These are phyloP conservation scores for Luperina nickerlii DNA, from an alignment of 2,888 invertebrate species.

Conservation along the genomic window DNA sequence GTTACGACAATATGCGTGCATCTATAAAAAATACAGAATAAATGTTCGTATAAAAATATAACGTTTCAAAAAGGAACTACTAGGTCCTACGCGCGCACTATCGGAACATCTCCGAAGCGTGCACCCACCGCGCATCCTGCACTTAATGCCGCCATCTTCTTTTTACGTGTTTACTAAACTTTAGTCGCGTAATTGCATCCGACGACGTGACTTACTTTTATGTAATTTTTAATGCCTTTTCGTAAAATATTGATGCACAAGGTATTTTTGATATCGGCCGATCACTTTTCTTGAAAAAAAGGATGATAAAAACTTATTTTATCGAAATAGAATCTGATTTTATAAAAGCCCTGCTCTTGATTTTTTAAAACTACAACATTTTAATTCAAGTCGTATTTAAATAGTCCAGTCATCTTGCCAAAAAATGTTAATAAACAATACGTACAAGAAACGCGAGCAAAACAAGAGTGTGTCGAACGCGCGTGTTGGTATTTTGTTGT, in stretches of 20 bases:
- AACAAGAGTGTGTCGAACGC: constrained; percentile 50
- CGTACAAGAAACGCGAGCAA: constrained; percentile 53
- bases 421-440: constrained; percentile 23
- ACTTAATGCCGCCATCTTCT: constrained; percentile 54
- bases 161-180: constrained; percentile 52
- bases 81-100: constrained; percentile 41
- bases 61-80: constrained; percentile 50
- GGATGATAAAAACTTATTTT: background rate
- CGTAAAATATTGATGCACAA: constrained; percentile 28
- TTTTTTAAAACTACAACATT: background rate
- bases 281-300: background rate
- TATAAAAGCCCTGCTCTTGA: background rate
- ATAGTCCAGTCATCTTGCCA: constrained; percentile 7
- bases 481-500: constrained; percentile 66
- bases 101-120: constrained; percentile 57
- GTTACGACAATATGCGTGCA: background rate
- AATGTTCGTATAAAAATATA: constrained; percentile 28
- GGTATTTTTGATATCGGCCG: constrained; percentile 26
- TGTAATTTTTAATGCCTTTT: constrained; percentile 27
- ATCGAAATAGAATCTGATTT: background rate
- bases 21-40: background rate
- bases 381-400: background rate
- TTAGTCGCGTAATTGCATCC: constrained; percentile 58
- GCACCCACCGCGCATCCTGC: constrained; percentile 43
- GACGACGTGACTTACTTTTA: constrained; percentile 56